These are phyloP conservation scores for Poecilia wingei DNA, from an alignment of 2,797 vertebrate species.

Conservation along the genomic window DNA sequence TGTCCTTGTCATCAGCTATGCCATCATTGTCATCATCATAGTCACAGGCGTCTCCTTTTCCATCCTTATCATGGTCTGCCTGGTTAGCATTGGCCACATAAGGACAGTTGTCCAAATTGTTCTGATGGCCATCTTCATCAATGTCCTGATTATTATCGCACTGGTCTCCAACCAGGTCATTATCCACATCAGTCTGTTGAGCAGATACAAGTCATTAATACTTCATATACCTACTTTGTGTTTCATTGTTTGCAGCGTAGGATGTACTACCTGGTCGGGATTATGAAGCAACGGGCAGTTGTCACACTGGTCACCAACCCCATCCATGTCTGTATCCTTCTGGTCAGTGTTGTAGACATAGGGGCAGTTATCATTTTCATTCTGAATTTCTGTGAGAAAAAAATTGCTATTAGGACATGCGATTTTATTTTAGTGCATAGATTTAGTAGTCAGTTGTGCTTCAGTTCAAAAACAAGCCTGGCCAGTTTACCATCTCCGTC, in stretches of 20 bases:
- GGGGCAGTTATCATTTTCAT: constrained; percentile 94
- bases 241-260: background rate
- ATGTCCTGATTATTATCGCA: constrained; percentile 98
- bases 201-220: constrained; percentile 15
- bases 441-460: background rate
- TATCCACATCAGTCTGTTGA: constrained; percentile 89
- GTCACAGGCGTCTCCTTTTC: constrained; percentile 95
- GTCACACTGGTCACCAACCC: constrained; percentile 97
- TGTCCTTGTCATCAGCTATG: constrained; percentile 93
- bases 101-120: constrained; percentile 98
- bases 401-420: background rate
- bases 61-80: constrained; percentile 95
- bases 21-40: constrained; percentile 95
- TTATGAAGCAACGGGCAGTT: constrained; percentile 96
- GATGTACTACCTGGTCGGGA: constrained; percentile 88
- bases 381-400: constrained; percentile 85
- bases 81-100: constrained; percentile 96
- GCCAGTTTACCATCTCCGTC: constrained; percentile 92
- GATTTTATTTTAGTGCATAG: background rate
- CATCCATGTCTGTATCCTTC: constrained; percentile 94
- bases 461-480: background rate
- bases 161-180: constrained; percentile 94
- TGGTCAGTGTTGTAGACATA: constrained; percentile 96
- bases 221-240: background rate
- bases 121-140: constrained; percentile 97